These are phyloP conservation scores for Ennomos erosarius DNA, from an alignment of 2,888 invertebrate genomes.

Conservation along the genomic window DNA sequence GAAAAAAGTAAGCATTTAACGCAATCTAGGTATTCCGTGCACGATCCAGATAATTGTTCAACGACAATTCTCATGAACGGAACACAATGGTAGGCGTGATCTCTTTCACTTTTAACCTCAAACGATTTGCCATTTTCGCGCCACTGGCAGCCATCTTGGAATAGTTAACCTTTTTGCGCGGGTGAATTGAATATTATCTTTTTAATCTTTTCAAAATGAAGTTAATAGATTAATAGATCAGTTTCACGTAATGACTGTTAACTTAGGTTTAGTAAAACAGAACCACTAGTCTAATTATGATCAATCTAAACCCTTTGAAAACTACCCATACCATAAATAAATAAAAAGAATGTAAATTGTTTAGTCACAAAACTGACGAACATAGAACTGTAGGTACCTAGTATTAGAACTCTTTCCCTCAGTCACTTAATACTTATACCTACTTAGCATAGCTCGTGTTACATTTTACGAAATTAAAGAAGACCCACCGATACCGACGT, in stretches of 20 bases:
- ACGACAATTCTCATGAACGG: conserved; percentile 43
- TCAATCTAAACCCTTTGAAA: too few relatives aligned
- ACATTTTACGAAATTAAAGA: conserved; percentile 8
- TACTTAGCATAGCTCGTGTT: conserved; percentile 5
- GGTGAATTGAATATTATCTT: conserved; percentile 6
- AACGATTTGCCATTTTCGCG: conserved; percentile 47
- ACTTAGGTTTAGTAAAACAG: too few relatives aligned
- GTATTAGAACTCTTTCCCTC: too few relatives aligned
- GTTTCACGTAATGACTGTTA: too few relatives aligned
- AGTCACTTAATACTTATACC: not conserved
- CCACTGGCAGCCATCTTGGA: conserved; percentile 26
- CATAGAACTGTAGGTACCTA: too few relatives aligned
- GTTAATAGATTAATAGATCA: too few relatives aligned
- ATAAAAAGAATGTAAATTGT: too few relatives aligned
- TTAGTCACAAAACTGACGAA: too few relatives aligned
- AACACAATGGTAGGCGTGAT: conserved; percentile 67
- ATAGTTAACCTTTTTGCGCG: conserved; percentile 27
- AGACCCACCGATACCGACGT: not conserved
- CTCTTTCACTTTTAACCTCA: conserved; percentile 80
- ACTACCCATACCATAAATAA: too few relatives aligned
- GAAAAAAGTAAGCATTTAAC: conserved; percentile 15
- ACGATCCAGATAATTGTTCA: conserved; percentile 29
- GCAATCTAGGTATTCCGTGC: conserved; percentile 18
- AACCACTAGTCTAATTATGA: too few relatives aligned
- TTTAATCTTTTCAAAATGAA: conserved; percentile 10